Evolutionary conservation across 2,113 vertebrate species (phyloP).

Genomic region (Mola mola): DNA sequence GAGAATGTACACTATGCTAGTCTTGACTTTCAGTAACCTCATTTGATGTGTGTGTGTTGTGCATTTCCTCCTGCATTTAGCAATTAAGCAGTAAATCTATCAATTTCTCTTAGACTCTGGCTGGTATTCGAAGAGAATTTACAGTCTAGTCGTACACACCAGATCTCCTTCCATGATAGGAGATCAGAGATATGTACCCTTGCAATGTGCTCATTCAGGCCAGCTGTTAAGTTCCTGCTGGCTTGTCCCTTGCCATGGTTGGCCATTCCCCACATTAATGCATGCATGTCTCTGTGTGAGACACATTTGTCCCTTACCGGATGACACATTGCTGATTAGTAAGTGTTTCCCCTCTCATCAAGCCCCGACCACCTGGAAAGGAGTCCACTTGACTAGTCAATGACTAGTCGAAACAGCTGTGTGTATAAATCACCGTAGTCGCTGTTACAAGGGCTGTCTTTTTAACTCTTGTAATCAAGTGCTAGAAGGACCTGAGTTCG

Average conservation of each 20-base stretch:
- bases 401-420: conserved; percentile 63
- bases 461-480: too few species aligned
- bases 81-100: too few species aligned
- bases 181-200: conserved; percentile 35
- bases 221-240: conserved; percentile 70
- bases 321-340: conserved; percentile 36
- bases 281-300: background rate
- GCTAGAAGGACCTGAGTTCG: too few species aligned
- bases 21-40: too few species aligned
- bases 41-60: too few species aligned
- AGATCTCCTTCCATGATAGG: too few species aligned
- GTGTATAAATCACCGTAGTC: conserved; percentile 22
- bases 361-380: conserved; percentile 62
- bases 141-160: too few species aligned
- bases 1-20: too few species aligned
- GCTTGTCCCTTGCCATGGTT: conserved; percentile 27
- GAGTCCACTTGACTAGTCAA: conserved; percentile 36
- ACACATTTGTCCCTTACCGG: conserved; percentile 40
- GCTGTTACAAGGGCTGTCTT: background rate
- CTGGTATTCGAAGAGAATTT: too few species aligned
- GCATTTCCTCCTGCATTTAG: too few species aligned
- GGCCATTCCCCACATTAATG: conserved; percentile 29
- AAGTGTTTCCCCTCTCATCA: conserved; percentile 54
- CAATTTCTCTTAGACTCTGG: too few species aligned
- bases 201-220: conserved; percentile 48